These are phyloP conservation scores for Campoletis raptor DNA, from an alignment of 2,888 invertebrate genomes.

Conservation along the genomic window DNA sequence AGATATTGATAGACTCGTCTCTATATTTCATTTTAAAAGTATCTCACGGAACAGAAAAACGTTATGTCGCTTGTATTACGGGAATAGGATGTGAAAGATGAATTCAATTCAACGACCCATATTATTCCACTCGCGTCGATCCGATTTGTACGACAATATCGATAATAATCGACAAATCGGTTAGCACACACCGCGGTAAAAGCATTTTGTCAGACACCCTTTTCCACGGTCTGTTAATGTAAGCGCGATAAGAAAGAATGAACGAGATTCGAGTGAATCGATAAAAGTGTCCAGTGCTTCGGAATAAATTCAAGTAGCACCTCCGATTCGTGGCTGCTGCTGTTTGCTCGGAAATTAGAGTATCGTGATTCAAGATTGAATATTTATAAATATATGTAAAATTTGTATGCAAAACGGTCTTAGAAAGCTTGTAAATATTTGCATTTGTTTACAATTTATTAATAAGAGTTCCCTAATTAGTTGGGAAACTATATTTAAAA, in stretches of 20 bases:
- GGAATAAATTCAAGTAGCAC: constrained; percentile 38
- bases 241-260: constrained; percentile 37
- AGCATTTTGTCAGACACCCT: constrained; percentile 25
- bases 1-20: background rate
- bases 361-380: constrained; percentile 15
- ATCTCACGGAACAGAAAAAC: background rate
- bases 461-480: background rate
- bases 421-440: background rate
- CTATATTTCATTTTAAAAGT: background rate
- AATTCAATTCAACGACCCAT: constrained; percentile 25
- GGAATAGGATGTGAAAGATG: constrained; percentile 4
- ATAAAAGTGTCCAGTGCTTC: constrained; percentile 32
- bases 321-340: background rate
- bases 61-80: constrained; percentile 3
- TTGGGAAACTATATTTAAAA: background rate
- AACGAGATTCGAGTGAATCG: constrained; percentile 19
- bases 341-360: constrained; percentile 34
- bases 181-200: constrained; percentile 15
- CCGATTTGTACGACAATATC: constrained; percentile 38
- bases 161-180: constrained; percentile 36
- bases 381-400: background rate
- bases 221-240: constrained; percentile 26
- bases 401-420: background rate
- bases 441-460: background rate
- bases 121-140: constrained; percentile 19